A percentile compares a stretch with the other conserved stretches of the same genome.
phyloP scores from a whole-genome alignment of 1,140 invertebrate genomes.

The Medauroidea extradentata region DNA sequence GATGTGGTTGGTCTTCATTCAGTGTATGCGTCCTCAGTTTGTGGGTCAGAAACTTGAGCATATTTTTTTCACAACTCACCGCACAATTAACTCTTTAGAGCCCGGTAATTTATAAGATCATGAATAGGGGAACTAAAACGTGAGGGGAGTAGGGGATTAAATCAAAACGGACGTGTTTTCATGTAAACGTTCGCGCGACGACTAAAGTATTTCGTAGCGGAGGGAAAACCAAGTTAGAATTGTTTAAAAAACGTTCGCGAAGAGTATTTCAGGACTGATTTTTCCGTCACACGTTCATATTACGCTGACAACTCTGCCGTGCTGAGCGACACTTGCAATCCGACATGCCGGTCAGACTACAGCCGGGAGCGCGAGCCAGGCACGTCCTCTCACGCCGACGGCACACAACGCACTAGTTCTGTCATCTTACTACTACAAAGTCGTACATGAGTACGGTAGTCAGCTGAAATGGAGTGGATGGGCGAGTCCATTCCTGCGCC shows the following conservation, averaged over 20 bases:
- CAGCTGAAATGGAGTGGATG: slow-evolving; percentile 51
- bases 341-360: neutral
- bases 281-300: neutral
- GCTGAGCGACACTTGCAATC: slow-evolving; percentile 20
- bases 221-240: too few species aligned
- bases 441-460: slow-evolving; percentile 37
- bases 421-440: slow-evolving; percentile 23
- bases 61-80: slow-evolving; percentile 44
- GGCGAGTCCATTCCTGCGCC: slow-evolving; percentile 43
- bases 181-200: too few species aligned
- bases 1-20: slow-evolving; percentile 67
- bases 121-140: too few species aligned
- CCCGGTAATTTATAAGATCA: too few species aligned
- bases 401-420: slow-evolving; percentile 46
- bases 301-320: slow-evolving; percentile 40
- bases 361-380: slow-evolving; percentile 24
- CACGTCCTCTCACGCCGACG: slow-evolving; percentile 38
- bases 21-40: slow-evolving; percentile 73
- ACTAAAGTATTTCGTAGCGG: too few species aligned
- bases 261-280: neutral
- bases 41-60: slow-evolving; percentile 75
- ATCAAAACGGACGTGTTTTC: too few species aligned
- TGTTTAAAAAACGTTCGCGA: too few species aligned
- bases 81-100: neutral
- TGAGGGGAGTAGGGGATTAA: too few species aligned